Percentiles rank a stretch among this genome's conserved stretches.
phyloP scores from a whole-genome alignment of 2,888 invertebrate species.

The Pherbina coryleti region DNA sequence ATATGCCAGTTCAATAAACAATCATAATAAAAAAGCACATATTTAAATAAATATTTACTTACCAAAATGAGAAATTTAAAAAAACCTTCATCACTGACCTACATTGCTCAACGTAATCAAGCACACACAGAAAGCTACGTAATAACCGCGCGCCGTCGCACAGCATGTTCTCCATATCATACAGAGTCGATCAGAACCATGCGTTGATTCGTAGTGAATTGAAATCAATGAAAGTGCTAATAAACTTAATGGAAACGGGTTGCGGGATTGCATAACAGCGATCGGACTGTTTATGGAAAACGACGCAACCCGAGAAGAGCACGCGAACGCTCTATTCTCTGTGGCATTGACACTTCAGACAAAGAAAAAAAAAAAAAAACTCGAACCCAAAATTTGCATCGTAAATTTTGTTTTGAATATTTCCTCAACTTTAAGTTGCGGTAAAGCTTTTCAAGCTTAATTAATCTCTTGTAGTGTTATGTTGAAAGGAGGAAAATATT shows the following conservation, averaged over 20 bases:
- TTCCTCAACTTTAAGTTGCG: neutral
- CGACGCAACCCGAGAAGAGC: neutral
- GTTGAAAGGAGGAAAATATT: too few species aligned
- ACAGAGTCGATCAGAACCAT: neutral
- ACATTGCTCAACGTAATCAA: slow-evolving; percentile 19
- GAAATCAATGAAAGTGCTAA: slow-evolving; percentile 58
- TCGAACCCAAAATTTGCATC: too few species aligned
- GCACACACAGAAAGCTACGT: neutral
- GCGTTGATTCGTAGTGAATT: neutral
- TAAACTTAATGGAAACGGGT: slow-evolving; percentile 13
- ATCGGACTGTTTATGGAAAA: neutral
- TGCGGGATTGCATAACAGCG: slow-evolving; percentile 7
- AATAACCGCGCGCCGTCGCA: neutral
- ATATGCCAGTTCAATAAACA: too few species aligned
- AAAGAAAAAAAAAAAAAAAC: too few species aligned
- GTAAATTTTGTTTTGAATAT: neutral
- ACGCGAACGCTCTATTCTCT: neutral
- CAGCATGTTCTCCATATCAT: neutral
- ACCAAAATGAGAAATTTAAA: too few species aligned
- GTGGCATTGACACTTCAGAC: neutral
- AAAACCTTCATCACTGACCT: slow-evolving; percentile 28
- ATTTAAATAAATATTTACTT: too few species aligned
- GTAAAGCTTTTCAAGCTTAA: too few species aligned
- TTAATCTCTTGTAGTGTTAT: too few species aligned
- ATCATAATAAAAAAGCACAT: too few species aligned